Conservation (phyloP, 2,797 vertebrate genomes). For the Schizopygopsis pylzovi region DNA sequence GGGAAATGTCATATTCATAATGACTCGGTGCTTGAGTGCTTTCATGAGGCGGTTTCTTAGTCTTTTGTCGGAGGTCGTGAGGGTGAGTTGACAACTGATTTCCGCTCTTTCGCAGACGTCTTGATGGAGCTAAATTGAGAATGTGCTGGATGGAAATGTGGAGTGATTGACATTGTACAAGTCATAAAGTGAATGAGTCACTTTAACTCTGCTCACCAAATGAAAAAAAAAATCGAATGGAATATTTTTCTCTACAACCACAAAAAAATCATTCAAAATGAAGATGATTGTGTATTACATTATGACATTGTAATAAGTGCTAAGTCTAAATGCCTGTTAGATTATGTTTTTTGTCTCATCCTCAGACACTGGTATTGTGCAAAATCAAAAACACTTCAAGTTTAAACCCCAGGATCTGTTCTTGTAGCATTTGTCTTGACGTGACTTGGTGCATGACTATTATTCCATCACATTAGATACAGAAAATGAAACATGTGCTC, state of each 20-base stretch:
- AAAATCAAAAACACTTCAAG: not conserved
- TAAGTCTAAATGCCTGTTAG: not conserved
- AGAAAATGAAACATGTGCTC: constrained; percentile 36
- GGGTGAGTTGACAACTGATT: constrained; percentile 23
- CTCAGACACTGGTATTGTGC: not conserved
- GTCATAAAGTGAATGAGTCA: constrained; percentile 9
- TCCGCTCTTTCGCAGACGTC: constrained; percentile 26
- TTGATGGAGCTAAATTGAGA: constrained; percentile 36
- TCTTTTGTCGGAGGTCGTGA: constrained; percentile 40
- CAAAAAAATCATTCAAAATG: not conserved
- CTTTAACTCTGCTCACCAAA: not conserved
- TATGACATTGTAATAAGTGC: not conserved
- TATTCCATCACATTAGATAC: constrained; percentile 20
- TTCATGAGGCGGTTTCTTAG: constrained; percentile 31
- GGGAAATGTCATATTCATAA: constrained; percentile 43
- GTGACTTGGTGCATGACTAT: constrained; percentile 8
- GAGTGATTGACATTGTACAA: constrained; percentile 32
- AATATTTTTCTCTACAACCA: not conserved
- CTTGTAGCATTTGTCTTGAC: not conserved
- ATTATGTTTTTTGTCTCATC: not conserved
- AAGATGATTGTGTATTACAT: not conserved
- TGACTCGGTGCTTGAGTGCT: constrained; percentile 31
- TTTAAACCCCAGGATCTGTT: not conserved
- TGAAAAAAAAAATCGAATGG: not conserved
- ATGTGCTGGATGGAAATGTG: constrained; percentile 19